Conservation (phyloP, 2,113 vertebrate species). For the Patagioenas fasciata region DNA sequence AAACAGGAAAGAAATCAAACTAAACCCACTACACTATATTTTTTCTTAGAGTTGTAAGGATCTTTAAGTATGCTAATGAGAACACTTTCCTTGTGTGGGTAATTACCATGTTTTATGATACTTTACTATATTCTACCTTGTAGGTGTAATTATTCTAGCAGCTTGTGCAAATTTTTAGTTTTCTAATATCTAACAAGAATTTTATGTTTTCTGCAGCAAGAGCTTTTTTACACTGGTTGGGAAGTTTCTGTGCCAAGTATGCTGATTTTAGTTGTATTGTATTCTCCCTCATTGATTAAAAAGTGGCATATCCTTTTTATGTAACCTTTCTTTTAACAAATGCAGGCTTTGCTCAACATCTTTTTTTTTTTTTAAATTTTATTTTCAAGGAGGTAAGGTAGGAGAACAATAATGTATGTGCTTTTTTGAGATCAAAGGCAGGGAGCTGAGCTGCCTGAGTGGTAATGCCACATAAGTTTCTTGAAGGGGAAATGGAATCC, state of each 20-base stretch:
- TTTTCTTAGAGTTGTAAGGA: neutral
- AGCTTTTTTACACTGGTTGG: neutral
- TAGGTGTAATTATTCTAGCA: neutral
- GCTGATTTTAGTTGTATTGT: neutral
- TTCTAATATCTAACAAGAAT: neutral
- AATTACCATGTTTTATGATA: neutral
- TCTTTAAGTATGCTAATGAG: neutral
- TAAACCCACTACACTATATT: neutral
- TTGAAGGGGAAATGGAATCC: neutral
- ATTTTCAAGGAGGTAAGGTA: neutral
- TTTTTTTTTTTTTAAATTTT: neutral
- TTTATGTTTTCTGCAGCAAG: neutral
- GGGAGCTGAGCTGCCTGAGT: neutral
- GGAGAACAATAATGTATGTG: neutral
- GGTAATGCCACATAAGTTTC: neutral
- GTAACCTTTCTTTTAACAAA: neutral
- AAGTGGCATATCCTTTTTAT: neutral
- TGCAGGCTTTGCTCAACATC: neutral
- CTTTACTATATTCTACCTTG: fast-evolving
- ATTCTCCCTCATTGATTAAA: neutral
- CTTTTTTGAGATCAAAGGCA: neutral
- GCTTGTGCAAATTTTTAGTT: neutral
- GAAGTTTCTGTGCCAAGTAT: neutral
- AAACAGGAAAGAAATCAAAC: neutral
- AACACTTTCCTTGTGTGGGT: neutral